Base-by-base conservation (phyloP, 2,797 vertebrate genomes). In the Alcedo atthis region DNA sequence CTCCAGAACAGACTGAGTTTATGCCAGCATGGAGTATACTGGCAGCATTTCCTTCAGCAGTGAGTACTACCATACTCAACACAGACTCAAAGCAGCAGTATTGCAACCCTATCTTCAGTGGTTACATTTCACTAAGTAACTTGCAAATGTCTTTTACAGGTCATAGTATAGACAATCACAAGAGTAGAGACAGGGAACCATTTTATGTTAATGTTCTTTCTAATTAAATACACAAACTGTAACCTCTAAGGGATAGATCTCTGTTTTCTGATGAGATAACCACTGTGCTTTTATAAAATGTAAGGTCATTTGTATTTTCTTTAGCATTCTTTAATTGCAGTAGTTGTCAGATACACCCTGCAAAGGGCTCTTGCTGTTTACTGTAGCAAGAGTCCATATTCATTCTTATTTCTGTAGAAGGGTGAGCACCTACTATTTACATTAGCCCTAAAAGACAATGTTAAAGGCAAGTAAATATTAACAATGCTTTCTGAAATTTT, bases 401-500 rank as follows among this genome's bases (percentile, higher is more conserved):
- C 84, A 84, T 94, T 85, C 61, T 92, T 91, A 78, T 87, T 93
- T 69, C 48, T 28, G 30, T 67, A 74, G 74, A 77, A 85, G 71
- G 30, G 55, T 45, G n/a, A 80, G 95, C 80, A 61, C 40, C 49
- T 35, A n/a, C 42, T 75, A 12, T 68, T 63, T 64, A 70, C 77
- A 90, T 91, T 92, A 83, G 95, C 68, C 62, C 17, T 42, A 67
- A 82, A 51, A 63, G 46, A 67, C 24, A 89, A 33, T 35, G 40
- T 53, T 85, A 15, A 92, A 76, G 63, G 94, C 58, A 89, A 90
- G 35, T 59, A 19, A 84, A 40, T 87, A 49, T 49, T 90, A 61
- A 61, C 70, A 95, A 83, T 71, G 67, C 58, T 85, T 75, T 75
- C 49, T 94, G 83, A 93, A 95, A 92, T 13, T 87, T 92, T 85